Evolutionary conservation across 64 coral and sea anemone genomes (phyloP).

Genomic region (Actinia equina): DNA sequence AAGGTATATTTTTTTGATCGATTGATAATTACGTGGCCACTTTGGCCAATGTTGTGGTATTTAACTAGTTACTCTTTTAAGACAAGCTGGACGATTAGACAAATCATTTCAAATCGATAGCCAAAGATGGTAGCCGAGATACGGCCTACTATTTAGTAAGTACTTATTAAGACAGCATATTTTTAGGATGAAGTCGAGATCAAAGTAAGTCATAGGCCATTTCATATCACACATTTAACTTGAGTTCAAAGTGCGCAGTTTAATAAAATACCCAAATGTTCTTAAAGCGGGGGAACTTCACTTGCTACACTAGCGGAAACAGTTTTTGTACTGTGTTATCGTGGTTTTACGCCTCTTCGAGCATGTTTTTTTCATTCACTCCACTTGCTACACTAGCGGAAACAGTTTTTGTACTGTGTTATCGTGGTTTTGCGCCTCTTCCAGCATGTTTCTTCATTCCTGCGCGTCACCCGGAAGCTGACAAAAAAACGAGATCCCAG

Average conservation of each 20-base stretch:
- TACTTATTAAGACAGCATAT: neutral
- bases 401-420: too few relatives aligned
- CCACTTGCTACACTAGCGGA: too few relatives aligned
- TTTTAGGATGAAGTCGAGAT: neutral
- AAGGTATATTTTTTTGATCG: neutral
- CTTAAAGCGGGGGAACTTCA: too few relatives aligned
- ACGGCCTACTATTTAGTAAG: neutral
- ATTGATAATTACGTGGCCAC: neutral
- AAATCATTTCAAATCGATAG: neutral
- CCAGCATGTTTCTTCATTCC: conserved; percentile 16
- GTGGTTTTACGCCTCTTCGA: neutral
- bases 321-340: neutral
- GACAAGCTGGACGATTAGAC: neutral
- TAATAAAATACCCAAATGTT: neutral
- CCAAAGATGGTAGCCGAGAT: neutral
- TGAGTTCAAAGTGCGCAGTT: neutral
- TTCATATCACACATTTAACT: neutral
- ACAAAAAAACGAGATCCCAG: neutral
- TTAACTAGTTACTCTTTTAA: conserved; percentile 1
- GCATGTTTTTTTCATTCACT: too few relatives aligned
- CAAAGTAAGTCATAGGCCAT: neutral
- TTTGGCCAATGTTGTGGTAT: conserved; percentile 9
- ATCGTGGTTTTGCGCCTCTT: too few relatives aligned
- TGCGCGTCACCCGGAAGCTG: neutral
- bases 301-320: too few relatives aligned